Percentiles rank a stretch among this genome's conserved stretches.
Conservation (phyloP, 2,797 vertebrate genomes). For the Xenopus petersii region DNA sequence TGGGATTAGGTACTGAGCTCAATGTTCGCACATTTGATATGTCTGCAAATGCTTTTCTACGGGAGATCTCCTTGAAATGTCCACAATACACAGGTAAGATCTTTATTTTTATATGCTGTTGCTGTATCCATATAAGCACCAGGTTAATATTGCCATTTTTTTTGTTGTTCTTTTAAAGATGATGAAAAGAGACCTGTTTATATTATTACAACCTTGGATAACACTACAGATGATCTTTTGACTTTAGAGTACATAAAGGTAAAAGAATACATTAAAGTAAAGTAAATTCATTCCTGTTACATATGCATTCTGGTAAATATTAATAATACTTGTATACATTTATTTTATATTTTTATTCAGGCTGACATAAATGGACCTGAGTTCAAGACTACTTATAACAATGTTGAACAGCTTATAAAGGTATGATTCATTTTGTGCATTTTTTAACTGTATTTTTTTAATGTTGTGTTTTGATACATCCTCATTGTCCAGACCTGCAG, state of each 20-base stretch:
- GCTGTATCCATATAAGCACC: slow-evolving; percentile 48
- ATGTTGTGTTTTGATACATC: no score
- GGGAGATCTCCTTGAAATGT: slow-evolving; percentile 87
- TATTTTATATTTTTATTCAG: slow-evolving; percentile 59
- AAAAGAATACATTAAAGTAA: slow-evolving; percentile 21
- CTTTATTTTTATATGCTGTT: background rate
- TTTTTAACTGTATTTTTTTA: no score
- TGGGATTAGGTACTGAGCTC: slow-evolving; percentile 86
- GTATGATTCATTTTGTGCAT: slow-evolving; percentile 57
- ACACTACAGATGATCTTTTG: slow-evolving; percentile 85
- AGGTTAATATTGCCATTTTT: background rate
- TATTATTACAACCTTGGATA: slow-evolving; percentile 91
- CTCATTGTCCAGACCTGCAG: no score
- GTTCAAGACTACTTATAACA: slow-evolving; percentile 79
- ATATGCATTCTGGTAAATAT: background rate
- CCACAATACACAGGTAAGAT: slow-evolving; percentile 84
- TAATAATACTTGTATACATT: background rate
- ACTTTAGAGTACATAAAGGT: slow-evolving; percentile 88
- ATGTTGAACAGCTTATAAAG: slow-evolving; percentile 87
- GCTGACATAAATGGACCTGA: slow-evolving; percentile 82
- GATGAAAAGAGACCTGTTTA: slow-evolving; percentile 83
- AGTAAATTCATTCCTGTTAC: background rate
- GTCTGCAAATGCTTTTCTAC: slow-evolving; percentile 82
- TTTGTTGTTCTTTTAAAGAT: slow-evolving; percentile 65
- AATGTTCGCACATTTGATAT: slow-evolving; percentile 86